phyloP scores from a whole-genome alignment of 2,797 vertebrate genomes.

The Delichon dasypus region DNA sequence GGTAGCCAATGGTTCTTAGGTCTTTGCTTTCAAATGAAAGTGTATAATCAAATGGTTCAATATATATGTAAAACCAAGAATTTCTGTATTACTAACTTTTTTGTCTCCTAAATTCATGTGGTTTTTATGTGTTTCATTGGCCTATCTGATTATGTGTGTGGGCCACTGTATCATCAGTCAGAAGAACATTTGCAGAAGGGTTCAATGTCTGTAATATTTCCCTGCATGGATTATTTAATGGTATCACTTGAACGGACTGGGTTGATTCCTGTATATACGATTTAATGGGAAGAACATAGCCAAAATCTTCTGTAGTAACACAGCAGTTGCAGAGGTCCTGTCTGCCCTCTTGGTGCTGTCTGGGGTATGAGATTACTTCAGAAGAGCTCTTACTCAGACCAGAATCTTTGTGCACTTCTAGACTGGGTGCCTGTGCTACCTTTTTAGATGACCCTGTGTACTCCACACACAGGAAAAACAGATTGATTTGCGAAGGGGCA shows the following conservation, averaged over 20 bases:
- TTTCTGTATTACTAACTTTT: neutral
- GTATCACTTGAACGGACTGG: neutral
- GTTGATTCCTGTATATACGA: neutral
- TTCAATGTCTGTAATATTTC: neutral
- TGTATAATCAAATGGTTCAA: neutral
- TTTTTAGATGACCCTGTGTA: neutral
- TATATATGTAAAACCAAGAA: neutral
- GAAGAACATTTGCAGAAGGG: neutral
- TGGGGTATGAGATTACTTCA: neutral
- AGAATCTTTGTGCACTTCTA: neutral
- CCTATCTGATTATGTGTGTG: neutral
- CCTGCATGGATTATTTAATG: neutral
- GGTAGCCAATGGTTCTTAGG: neutral
- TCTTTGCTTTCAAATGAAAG: neutral
- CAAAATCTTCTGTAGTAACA: neutral
- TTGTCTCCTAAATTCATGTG: neutral
- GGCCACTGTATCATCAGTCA: neutral
- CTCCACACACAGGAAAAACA: neutral
- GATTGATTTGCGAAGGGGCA: neutral
- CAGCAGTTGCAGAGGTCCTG: neutral
- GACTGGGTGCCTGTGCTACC: neutral
- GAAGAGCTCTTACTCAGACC: neutral
- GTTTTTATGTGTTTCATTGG: neutral
- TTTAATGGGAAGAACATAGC: neutral
- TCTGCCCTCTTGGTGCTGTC: neutral